Base-by-base conservation (phyloP, 2,888 invertebrate genomes). In the Ommatoiulus sabulosus region DNA sequence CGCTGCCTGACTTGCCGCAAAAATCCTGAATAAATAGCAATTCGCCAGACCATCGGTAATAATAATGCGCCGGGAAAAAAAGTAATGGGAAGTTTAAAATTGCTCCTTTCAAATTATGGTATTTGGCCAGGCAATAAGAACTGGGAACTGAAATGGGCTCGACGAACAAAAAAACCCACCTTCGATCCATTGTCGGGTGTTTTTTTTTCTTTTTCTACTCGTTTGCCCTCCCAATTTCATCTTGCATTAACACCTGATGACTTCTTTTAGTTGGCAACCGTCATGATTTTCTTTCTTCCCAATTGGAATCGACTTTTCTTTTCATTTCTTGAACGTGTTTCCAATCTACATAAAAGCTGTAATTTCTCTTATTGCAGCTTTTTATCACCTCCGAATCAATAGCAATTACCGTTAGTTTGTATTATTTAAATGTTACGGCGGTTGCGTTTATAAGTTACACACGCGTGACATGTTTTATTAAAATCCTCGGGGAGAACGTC, bases 81-180 rank as follows among this genome's bases (percentile, higher is more conserved):
- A 17, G 57, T 17, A 72, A 72, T 20, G n/a, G 20, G 63, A 72
- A 72, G 8, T 72, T 72, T 72, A 72, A 72, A 72, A 72, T 24
- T 72, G 72, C 72, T 72, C 72, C 24, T 72, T 72, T 72, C 72
- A 72, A 72, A 72, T 72, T 24, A 72, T 24, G 24, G 72, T 72
- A 72, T 72, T 72, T 72, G 72, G 72, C 72, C 72, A 72, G 72
- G 24, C 72, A 72, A 72, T 72, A 72, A 72, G 72, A 72, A 72
- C 6, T 3, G 72, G 72, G 72, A n/a, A 24, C 72, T 8, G 24
- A 72, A 24, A 72, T 72, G 72, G 63, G 63, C 12, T 72, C 8
- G 10, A 72, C 24, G 72, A 24, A 72, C 0, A 20, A 72, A 35
- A 72, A 72, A 72, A 72, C 24, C 72, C 72, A 72, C 72, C 24